Conservation (phyloP, 2,113 vertebrate genomes). For the Gnathonemus echidnorhynchus region DNA sequence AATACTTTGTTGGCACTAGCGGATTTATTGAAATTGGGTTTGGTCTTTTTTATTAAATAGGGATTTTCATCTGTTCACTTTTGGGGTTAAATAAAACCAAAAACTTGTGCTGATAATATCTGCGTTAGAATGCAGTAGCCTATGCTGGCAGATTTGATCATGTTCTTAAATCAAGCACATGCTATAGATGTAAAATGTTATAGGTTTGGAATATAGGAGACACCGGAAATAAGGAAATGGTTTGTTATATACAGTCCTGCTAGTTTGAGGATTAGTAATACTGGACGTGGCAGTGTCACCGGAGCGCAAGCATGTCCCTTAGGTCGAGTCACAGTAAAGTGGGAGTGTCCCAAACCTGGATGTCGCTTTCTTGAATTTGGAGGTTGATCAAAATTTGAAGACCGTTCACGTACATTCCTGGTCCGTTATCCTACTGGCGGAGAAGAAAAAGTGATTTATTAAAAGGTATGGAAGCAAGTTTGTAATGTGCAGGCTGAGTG, state of each 20-base stretch:
- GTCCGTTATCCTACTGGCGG: neutral
- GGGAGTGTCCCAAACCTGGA: slow-evolving; percentile 32
- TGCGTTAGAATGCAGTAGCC: neutral
- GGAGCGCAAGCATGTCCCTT: neutral
- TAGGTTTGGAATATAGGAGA: neutral
- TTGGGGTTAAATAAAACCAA: neutral
- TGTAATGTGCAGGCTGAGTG: neutral
- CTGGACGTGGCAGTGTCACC: neutral
- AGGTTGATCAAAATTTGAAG: neutral
- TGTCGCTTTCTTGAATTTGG: neutral
- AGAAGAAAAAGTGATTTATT: neutral
- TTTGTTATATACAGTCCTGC: neutral
- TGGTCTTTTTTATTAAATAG: neutral
- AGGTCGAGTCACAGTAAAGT: neutral
- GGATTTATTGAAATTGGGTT: neutral
- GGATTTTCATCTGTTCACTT: neutral
- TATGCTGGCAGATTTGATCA: neutral
- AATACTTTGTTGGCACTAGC: neutral
- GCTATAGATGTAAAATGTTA: neutral
- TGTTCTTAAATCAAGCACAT: neutral
- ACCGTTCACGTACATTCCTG: neutral
- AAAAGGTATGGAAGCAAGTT: neutral
- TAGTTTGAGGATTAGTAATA: neutral
- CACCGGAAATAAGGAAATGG: neutral
- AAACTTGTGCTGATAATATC: neutral